phyloP scores from a whole-genome alignment of 1,140 invertebrate species.

The Drosophila seguyi region DNA sequence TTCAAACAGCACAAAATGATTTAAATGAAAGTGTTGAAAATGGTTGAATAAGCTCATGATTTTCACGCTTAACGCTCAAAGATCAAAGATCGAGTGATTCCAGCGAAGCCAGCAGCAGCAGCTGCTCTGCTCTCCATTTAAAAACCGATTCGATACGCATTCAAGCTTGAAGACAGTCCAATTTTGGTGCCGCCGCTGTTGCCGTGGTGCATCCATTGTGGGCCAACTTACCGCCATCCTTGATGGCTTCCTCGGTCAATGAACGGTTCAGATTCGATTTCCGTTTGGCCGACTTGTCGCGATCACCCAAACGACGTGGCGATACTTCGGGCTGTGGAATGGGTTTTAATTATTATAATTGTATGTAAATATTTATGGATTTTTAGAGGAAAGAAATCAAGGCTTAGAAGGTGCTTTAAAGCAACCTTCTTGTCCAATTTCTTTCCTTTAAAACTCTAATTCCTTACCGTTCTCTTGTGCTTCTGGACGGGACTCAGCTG shows the following conservation, averaged over 20 bases:
- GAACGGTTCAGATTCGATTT: constrained; percentile 89
- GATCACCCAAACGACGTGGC: constrained; percentile 84
- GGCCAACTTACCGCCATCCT: constrained; percentile 81
- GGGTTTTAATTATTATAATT: constrained; percentile 5
- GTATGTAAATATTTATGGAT: neutral
- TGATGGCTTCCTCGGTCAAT: constrained; percentile 86
- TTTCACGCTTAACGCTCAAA: constrained; percentile 10
- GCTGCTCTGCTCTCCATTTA: neutral
- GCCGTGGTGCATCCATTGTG: constrained; percentile 31
- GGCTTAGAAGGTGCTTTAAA: neutral
- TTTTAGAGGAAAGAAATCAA: neutral
- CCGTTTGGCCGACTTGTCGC: constrained; percentile 88
- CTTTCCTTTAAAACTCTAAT: neutral
- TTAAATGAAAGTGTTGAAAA: constrained; percentile 50
- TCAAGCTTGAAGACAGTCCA: constrained; percentile 60
- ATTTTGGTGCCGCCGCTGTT: constrained; percentile 23
- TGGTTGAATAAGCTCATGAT: constrained; percentile 12
- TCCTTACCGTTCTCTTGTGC: constrained; percentile 72
- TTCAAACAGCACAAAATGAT: constrained; percentile 49
- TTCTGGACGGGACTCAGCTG: constrained; percentile 78
- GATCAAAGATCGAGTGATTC: constrained; percentile 42
- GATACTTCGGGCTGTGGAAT: constrained; percentile 59
- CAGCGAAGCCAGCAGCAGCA: neutral
- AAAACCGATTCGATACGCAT: constrained; percentile 23
- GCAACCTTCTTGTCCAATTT: neutral